A percentile compares a stretch with the other conserved stretches of the same genome.
Conservation (phyloP, 2,797 vertebrate species). For the Sebastes minor region DNA sequence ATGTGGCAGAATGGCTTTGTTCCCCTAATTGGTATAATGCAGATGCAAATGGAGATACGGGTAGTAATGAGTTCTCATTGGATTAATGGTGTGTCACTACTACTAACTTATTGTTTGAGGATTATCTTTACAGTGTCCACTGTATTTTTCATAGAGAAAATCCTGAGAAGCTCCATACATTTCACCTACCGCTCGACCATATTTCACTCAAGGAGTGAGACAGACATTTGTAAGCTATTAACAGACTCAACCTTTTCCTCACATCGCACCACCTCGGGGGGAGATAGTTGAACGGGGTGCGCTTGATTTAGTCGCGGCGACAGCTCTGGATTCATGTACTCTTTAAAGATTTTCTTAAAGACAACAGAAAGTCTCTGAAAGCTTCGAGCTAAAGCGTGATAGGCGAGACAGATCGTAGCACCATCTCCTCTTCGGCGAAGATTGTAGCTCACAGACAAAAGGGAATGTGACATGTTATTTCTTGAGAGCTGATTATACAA, state of each 20-base stretch:
- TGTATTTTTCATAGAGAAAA: constrained; percentile 26
- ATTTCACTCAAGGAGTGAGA: constrained; percentile 47
- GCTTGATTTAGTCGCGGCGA: constrained; percentile 44
- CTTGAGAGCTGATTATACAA: constrained; percentile 21
- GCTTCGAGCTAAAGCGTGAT: constrained; percentile 36
- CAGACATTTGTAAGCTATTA: constrained; percentile 65
- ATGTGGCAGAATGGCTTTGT: constrained; percentile 68
- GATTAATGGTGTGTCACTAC: constrained; percentile 70
- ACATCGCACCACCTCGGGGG: constrained; percentile 30
- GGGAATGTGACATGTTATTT: constrained; percentile 30
- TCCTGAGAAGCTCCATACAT: not conserved
- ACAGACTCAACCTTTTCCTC: constrained; percentile 65
- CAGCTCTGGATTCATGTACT: constrained; percentile 48
- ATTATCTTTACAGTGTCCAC: constrained; percentile 40
- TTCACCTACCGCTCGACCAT: not conserved
- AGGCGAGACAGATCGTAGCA: constrained; percentile 28
- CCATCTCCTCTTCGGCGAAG: constrained; percentile 5
- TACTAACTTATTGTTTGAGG: constrained; percentile 49
- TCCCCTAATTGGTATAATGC: constrained; percentile 74
- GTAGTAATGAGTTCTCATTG: constrained; percentile 72
- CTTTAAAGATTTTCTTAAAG: constrained; percentile 46
- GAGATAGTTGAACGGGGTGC: constrained; percentile 8
- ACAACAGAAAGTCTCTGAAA: constrained; percentile 33
- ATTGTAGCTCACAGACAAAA: constrained; percentile 18
- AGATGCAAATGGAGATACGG: constrained; percentile 72